These are phyloP conservation scores for Poecilia velifera DNA, from an alignment of 2,797 vertebrate species.

Conservation along the genomic window DNA sequence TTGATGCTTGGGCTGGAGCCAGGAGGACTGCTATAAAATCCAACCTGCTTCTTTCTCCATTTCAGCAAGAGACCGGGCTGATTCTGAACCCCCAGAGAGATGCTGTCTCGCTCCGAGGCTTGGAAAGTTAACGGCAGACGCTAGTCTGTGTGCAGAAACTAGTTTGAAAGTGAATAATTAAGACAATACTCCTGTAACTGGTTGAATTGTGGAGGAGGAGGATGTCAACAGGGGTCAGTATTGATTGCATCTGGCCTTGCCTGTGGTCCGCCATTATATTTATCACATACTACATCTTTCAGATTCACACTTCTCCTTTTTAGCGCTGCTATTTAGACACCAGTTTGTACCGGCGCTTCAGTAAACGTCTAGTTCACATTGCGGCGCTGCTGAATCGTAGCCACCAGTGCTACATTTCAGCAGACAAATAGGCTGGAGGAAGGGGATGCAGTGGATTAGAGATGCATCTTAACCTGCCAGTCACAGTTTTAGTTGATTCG, in stretches of 20 bases:
- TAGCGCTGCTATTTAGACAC: slow-evolving; percentile 1
- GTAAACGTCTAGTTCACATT: slow-evolving; percentile 11
- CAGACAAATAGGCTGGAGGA: neutral
- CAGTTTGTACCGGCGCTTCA: slow-evolving; percentile 11
- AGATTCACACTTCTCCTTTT: slow-evolving; percentile 5
- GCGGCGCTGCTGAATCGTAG: slow-evolving; percentile 6
- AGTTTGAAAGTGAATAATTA: slow-evolving; percentile 36
- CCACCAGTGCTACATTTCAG: slow-evolving; percentile 10
- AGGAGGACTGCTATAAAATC: slow-evolving; percentile 58
- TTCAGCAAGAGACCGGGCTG: slow-evolving; percentile 47
- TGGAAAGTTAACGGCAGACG: slow-evolving; percentile 31
- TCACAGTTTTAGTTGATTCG: neutral
- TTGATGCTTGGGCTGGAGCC: slow-evolving; percentile 52
- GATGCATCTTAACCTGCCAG: neutral
- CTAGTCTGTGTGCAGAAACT: slow-evolving; percentile 28
- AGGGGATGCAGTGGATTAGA: neutral
- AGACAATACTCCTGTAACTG: slow-evolving; percentile 37
- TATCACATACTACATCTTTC: neutral
- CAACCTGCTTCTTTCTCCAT: slow-evolving; percentile 60
- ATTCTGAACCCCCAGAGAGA: slow-evolving; percentile 40
- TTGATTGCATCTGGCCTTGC: slow-evolving; percentile 36
- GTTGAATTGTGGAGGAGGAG: slow-evolving; percentile 51
- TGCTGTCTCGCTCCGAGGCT: slow-evolving; percentile 44
- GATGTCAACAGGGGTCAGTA: slow-evolving; percentile 44
- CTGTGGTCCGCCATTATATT: slow-evolving; percentile 23